Evolutionary conservation across 2,113 vertebrate genomes (phyloP), one percentile per base, ranked within the genome.

Genomic region (Lipotes vexillifer): DNA sequence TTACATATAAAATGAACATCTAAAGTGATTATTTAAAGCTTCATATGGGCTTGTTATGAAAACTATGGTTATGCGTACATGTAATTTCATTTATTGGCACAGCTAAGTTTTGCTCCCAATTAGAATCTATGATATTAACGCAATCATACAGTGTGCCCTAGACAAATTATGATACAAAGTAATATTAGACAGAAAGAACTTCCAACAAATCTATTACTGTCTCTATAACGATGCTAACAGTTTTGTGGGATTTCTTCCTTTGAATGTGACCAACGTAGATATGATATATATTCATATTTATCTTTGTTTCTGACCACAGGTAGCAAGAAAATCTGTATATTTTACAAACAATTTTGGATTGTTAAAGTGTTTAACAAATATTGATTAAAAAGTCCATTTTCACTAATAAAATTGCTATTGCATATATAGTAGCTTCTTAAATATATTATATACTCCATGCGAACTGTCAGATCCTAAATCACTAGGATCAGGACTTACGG

Each of bases 131-230:
- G 92, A 63, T 84, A 69, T 63, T 82, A 83, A 57, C 36, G 1
- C 9, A 72, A 83, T 93, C 21, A 95, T 1, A 89, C 33, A 88
- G 83, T 49, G 38, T 71, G 15, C 5, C 44, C 33, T 72, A 69
- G 29, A 92, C 38, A 96, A 92, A 85, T 82, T 86, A 59, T 27
- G 66, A 77, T 46, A 90, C 11, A 88, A 88, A 95, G 61, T 75
- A 90, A 55, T 17, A 71, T n/a, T 59, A 84, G 20, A 63, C 29
- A 71, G 63, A 85, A 87, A 75, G 7, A 5, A 94, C 29, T 85
- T 81, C 5, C 33, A 78, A 23, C 3, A 88, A 80, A 84, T 44
- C 36, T 36, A 61, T 6, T 68, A 23, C 36, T 71, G 23, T 59
- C 41, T 36, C n/a, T 80, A 21, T 25, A 91, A 63, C 5, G 38